phyloP scores from a whole-genome alignment of 1,140 invertebrate genomes.

The Eurosta solidaginis region DNA sequence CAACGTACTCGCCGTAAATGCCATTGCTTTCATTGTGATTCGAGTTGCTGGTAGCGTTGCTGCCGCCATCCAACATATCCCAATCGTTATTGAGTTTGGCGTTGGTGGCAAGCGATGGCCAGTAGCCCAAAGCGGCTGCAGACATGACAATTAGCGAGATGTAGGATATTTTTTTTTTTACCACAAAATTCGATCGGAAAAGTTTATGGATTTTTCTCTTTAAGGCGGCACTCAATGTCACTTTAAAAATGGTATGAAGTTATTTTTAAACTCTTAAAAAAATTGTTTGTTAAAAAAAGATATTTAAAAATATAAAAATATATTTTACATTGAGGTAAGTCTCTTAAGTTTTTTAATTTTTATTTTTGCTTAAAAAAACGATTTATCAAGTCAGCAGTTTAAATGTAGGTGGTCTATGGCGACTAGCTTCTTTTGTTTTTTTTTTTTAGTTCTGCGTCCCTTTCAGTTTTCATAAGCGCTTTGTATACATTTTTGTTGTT shows the following conservation, averaged over 20 bases:
- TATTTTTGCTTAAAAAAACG: no score
- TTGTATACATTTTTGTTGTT: background rate
- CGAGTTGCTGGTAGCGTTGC: background rate
- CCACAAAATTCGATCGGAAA: background rate
- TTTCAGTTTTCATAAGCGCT: background rate
- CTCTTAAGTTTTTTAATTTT: background rate
- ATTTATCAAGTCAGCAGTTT: background rate
- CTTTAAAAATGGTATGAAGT: background rate
- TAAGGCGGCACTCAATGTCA: background rate
- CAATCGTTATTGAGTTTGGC: constrained; percentile 19
- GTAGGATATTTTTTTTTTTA: background rate
- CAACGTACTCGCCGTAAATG: background rate
- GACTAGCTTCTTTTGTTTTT: background rate
- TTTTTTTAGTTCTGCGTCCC: background rate
- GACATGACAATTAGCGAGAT: constrained; percentile 30
- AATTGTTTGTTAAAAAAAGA: background rate
- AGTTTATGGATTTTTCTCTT: background rate
- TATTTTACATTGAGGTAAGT: background rate
- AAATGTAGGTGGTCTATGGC: background rate
- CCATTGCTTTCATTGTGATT: background rate
- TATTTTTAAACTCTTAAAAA: background rate
- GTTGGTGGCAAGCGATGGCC: background rate
- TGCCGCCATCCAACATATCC: constrained; percentile 23
- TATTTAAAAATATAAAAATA: background rate
- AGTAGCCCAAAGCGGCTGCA: constrained; percentile 33